phyloP scores from a whole-genome alignment of 2,797 vertebrate genomes.

The Sarcophilus harrisii region DNA sequence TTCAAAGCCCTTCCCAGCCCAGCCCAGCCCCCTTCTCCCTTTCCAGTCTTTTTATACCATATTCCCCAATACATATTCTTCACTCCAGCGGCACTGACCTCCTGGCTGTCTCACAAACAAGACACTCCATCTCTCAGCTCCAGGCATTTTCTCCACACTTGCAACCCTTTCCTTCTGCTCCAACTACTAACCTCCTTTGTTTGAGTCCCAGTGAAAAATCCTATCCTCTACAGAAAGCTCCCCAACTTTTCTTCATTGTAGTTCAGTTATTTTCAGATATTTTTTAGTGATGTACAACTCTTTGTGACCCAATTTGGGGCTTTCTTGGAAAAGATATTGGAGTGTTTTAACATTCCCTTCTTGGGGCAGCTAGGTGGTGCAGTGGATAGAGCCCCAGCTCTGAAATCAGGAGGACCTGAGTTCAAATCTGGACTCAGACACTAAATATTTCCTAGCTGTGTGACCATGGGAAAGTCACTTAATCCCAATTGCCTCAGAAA shows the following conservation, averaged over 20 bases:
- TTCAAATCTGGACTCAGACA: no score
- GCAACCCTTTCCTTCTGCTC: background rate
- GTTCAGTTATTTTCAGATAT: background rate
- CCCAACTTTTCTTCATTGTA: background rate
- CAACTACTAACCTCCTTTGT: background rate
- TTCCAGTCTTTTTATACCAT: background rate
- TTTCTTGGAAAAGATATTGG: background rate
- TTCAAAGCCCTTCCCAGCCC: background rate
- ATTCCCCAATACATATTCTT: background rate
- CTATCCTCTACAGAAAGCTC: background rate
- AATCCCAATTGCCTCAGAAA: no score
- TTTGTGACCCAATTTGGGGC: background rate
- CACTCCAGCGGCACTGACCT: background rate
- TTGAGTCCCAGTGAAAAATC: background rate
- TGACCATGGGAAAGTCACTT: no score
- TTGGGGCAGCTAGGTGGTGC: no score
- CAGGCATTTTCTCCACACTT: no score
- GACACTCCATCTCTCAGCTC: no score
- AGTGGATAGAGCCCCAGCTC: no score
- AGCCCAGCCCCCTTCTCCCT: background rate
- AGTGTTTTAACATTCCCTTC: background rate
- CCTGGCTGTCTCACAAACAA: background rate
- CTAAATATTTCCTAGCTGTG: no score
- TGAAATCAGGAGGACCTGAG: no score
- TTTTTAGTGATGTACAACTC: background rate